These are phyloP conservation scores for Argopecten irradians DNA, from an alignment of 1,140 invertebrate genomes.

Conservation along the genomic window DNA sequence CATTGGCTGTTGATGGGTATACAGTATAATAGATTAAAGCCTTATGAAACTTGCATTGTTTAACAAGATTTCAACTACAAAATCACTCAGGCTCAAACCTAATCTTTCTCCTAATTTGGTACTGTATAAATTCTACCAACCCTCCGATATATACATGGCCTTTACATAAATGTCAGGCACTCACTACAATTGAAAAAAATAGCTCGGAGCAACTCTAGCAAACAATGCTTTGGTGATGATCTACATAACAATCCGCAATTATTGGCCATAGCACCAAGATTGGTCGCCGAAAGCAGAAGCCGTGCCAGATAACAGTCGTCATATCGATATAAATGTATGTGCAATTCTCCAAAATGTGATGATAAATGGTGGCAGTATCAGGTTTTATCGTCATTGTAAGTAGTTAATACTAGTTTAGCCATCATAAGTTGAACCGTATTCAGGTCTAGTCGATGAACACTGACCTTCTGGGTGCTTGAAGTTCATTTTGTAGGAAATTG, in stretches of 20 bases:
- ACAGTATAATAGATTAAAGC: too few species aligned
- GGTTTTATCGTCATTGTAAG: neutral
- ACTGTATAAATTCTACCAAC: too few species aligned
- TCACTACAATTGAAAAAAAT: neutral
- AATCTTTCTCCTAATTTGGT: too few species aligned
- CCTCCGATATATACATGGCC: too few species aligned
- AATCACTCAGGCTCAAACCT: too few species aligned
- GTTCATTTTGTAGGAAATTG: too few species aligned
- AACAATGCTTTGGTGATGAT: neutral
- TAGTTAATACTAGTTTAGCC: neutral
- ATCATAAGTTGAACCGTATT: neutral
- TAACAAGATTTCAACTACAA: too few species aligned
- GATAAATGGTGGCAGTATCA: neutral
- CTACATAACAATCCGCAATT: neutral
- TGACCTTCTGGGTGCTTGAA: too few species aligned
- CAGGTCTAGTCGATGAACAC: too few species aligned
- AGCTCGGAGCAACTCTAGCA: neutral
- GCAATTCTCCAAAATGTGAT: neutral
- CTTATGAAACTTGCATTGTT: too few species aligned
- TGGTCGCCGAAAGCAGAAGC: neutral
- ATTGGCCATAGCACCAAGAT: neutral
- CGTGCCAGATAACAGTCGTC: neutral
- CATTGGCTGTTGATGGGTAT: too few species aligned
- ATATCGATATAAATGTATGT: slow-evolving; percentile 7
- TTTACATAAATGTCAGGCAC: neutral